Conservation (phyloP, 1,140 invertebrate species). For the Ips nitidus region DNA sequence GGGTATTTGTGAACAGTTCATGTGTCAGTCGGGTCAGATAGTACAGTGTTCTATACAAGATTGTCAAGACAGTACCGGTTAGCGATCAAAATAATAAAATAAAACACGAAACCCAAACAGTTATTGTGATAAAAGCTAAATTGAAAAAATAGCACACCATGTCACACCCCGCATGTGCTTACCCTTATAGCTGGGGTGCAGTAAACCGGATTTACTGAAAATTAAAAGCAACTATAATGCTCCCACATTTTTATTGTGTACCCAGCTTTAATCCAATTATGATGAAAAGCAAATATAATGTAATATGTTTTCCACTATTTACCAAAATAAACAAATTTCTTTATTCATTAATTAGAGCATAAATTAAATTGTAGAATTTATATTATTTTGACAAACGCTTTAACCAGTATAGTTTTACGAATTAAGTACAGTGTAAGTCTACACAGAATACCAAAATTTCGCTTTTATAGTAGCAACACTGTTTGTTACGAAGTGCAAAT, state of each 20-base stretch:
- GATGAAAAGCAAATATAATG: not conserved
- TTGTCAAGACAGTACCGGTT: slow-evolving; percentile 23
- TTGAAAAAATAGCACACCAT: slow-evolving; percentile 32
- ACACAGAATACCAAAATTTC: too few relatives aligned
- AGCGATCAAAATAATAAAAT: slow-evolving; percentile 36
- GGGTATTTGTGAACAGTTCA: too few relatives aligned
- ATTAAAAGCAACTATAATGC: slow-evolving; percentile 41
- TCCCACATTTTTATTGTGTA: not conserved
- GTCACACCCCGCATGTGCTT: slow-evolving; percentile 48
- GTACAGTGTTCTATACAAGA: not conserved
- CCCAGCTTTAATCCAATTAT: not conserved
- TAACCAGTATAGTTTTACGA: too few relatives aligned
- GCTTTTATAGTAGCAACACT: too few relatives aligned
- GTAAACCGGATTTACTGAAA: slow-evolving; percentile 58
- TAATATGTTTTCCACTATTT: too few relatives aligned
- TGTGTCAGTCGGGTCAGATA: too few relatives aligned
- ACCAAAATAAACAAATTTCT: too few relatives aligned
- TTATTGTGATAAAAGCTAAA: slow-evolving; percentile 26
- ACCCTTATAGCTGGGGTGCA: slow-evolving; percentile 60
- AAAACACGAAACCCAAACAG: slow-evolving; percentile 39
- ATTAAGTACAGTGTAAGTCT: too few relatives aligned
- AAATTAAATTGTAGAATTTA: too few relatives aligned
- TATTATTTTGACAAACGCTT: too few relatives aligned
- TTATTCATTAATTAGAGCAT: too few relatives aligned
- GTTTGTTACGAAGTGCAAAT: too few relatives aligned